Conservation (phyloP, 1,140 invertebrate species). For the Drosophila trapezifrons region DNA sequence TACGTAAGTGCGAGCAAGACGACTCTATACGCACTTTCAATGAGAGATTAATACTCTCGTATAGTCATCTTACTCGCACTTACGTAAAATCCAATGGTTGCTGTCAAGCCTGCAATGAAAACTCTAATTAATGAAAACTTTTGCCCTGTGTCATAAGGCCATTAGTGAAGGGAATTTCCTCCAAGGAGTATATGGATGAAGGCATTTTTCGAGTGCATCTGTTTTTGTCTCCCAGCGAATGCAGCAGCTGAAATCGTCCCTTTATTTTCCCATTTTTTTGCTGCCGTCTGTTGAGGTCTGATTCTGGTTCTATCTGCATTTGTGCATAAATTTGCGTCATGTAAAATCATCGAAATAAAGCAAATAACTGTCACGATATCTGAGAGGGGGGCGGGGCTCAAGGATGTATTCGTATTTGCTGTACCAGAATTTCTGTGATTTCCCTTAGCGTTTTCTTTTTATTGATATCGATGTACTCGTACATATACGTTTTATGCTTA, state of each 20-base stretch:
- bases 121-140: too few species aligned
- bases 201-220: conserved; percentile 2
- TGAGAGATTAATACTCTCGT: too few species aligned
- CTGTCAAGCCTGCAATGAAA: too few species aligned
- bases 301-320: conserved; percentile 48
- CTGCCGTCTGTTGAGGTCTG: conserved; percentile 7
- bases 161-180: background rate
- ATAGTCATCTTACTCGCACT: too few species aligned
- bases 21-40: too few species aligned
- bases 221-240: conserved; percentile 30
- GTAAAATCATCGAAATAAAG: conserved; percentile 80
- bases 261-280: conserved; percentile 4
- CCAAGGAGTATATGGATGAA: too few species aligned
- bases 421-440: conserved; percentile 34
- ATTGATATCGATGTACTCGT: conserved; percentile 37
- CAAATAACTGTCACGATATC: conserved; percentile 71
- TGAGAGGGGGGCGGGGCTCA: conserved; percentile 16
- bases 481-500: conserved; percentile 69
- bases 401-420: conserved; percentile 19
- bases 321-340: conserved; percentile 77
- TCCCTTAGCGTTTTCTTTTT: conserved; percentile 37
- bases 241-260: conserved; percentile 20
- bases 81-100: too few species aligned
- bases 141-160: too few species aligned
- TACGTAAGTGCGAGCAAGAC: too few species aligned